Base-by-base conservation (phyloP, 1,140 invertebrate genomes). In the Philopotamus ludificatus region DNA sequence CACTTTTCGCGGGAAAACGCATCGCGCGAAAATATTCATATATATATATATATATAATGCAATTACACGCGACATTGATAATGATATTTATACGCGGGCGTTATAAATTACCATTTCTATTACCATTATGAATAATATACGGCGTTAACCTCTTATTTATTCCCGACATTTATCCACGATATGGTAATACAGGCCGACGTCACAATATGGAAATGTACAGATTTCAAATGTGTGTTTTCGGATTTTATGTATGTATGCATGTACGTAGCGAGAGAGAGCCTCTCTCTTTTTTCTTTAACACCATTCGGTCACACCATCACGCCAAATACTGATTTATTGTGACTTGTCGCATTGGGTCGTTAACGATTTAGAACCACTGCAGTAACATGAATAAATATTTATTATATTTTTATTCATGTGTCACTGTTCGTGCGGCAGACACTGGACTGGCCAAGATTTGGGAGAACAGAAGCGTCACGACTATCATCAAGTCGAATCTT, bases 71-170 rank as follows among this genome's bases (percentile, higher is more conserved):
- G 39, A 59, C 55, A 44, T 59, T 25, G 39, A 44, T 59, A 42
- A 42, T 44, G 55, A 59, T 44, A 59, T 44, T 59, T 44, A 44
- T 59, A 59, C 22, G 18, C 12, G 20, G 42, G 23, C 53, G 16
- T 59, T 59, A 44, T 39, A 59, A 44, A 44, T 59, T 59, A 59
- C 51, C 34, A 44, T 44, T 59, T 59, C 39, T 57, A 57, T 44
- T 57, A 57, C 54, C 39, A 44, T 44, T 44, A 44, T 57, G 54
- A 34, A 59, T 59, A 59, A 59, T 44, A 59, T 59, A 44, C n/a
- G 42, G 21, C 54, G 39, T 44, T 57, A 53, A 53, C 50, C 23
- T 55, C 25, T 55, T 55, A 39, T 55, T 55, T 55, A 39, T 55
- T 18, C n/a, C 12, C 18, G 15, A 16, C 25, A 16, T 34, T 55